Conservation (phyloP, 2,797 vertebrate genomes). For the Artibeus jamaicensis region DNA sequence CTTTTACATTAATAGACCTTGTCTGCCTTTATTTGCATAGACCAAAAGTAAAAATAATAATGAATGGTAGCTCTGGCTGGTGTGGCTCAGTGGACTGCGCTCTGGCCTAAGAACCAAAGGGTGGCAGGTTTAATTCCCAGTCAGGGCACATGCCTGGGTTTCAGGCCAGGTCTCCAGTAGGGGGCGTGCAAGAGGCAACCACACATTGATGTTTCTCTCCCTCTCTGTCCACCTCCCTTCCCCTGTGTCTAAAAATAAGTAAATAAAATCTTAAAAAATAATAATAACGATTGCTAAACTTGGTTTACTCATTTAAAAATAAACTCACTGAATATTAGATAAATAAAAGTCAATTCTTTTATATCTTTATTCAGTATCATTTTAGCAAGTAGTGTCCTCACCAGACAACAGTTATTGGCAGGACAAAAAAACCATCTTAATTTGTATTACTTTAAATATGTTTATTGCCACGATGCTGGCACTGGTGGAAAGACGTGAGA, state of each 20-base stretch:
- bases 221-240: no score
- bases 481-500: not conserved
- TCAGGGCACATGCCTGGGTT: no score
- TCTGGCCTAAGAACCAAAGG: no score
- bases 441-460: not conserved
- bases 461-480: not conserved
- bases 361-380: not conserved
- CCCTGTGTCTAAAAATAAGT: not conserved
- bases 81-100: no score
- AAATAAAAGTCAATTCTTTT: not conserved
- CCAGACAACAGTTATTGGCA: not conserved
- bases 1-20: not conserved
- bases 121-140: no score
- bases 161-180: no score
- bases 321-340: not conserved
- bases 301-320: not conserved
- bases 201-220: no score
- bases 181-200: no score
- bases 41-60: not conserved
- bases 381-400: not conserved
- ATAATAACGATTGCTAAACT: not conserved
- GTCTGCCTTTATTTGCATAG: not conserved
- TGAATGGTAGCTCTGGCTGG: no score
- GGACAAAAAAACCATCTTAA: not conserved
- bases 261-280: not conserved